Evolutionary conservation across 2,113 vertebrate genomes (phyloP).

Genomic region (Cyanoderma ruficeps): DNA sequence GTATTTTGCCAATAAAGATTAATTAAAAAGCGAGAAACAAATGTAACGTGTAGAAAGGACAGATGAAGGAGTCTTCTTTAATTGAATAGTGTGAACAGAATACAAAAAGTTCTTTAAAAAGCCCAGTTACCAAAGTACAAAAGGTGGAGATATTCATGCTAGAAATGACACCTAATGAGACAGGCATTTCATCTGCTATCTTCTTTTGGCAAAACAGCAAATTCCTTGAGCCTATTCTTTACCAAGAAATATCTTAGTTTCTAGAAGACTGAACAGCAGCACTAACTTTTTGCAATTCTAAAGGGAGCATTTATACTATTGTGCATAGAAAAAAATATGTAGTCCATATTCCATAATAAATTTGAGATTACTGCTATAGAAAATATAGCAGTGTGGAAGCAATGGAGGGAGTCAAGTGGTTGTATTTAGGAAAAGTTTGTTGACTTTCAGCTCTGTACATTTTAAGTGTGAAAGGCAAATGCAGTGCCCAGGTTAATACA

Average conservation of each 20-base stretch:
- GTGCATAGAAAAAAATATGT: background rate
- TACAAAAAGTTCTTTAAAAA: background rate
- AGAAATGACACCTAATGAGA: background rate
- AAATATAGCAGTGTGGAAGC: background rate
- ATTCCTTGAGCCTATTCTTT: background rate
- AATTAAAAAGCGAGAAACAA: conserved; percentile 28
- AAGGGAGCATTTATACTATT: background rate
- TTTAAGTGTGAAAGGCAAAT: background rate
- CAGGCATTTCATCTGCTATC: background rate
- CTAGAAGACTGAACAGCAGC: background rate
- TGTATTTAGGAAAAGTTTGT: background rate
- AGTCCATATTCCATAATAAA: background rate
- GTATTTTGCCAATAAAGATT: conserved; percentile 44
- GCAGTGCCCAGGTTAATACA: background rate
- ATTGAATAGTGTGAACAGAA: background rate
- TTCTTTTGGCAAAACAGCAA: background rate
- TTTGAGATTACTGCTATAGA: background rate
- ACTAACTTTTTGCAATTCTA: background rate
- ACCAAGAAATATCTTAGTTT: background rate
- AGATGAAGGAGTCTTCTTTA: background rate
- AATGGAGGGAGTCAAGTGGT: background rate
- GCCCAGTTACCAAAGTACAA: background rate
- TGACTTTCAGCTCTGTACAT: background rate
- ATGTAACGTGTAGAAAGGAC: background rate
- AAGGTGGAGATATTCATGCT: background rate